Evolutionary conservation across 2,888 invertebrate genomes (phyloP).

Genomic region (Spialia ferax): DNA sequence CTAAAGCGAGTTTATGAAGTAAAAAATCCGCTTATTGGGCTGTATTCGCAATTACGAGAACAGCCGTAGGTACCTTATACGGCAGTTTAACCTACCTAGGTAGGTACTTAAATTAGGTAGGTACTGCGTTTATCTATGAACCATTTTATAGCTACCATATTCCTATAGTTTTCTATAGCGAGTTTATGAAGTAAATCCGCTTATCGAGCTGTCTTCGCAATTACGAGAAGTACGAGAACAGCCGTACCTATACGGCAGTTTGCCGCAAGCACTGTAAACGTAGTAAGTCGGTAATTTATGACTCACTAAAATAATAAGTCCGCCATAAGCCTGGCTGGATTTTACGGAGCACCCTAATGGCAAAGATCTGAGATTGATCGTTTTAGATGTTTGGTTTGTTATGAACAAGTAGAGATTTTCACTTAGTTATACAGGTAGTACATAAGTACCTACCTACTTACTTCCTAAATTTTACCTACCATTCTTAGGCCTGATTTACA

Average conservation of each 20-base stretch:
- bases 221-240: conserved; percentile 10
- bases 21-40: conserved; percentile 15
- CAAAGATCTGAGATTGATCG: conserved; percentile 21
- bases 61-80: background rate
- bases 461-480: too few relatives aligned
- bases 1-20: background rate
- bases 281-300: conserved; percentile 40
- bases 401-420: too few relatives aligned
- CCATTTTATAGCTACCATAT: background rate
- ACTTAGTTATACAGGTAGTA: too few relatives aligned
- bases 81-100: too few relatives aligned
- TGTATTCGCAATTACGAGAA: conserved; percentile 4
- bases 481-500: too few relatives aligned
- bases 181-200: conserved; percentile 13
- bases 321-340: conserved; percentile 28
- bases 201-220: conserved; percentile 13
- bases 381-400: conserved; percentile 4
- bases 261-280: conserved; percentile 16
- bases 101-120: too few relatives aligned
- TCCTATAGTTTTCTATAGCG: background rate
- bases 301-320: conserved; percentile 38
- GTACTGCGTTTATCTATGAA: too few relatives aligned
- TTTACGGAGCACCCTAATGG: conserved; percentile 24
- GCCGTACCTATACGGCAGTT: background rate
- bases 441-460: too few relatives aligned